Percentiles rank a stretch among this genome's conserved stretches.
Conservation (phyloP, 2,888 invertebrate species). For the Lepidochitona cinerea region DNA sequence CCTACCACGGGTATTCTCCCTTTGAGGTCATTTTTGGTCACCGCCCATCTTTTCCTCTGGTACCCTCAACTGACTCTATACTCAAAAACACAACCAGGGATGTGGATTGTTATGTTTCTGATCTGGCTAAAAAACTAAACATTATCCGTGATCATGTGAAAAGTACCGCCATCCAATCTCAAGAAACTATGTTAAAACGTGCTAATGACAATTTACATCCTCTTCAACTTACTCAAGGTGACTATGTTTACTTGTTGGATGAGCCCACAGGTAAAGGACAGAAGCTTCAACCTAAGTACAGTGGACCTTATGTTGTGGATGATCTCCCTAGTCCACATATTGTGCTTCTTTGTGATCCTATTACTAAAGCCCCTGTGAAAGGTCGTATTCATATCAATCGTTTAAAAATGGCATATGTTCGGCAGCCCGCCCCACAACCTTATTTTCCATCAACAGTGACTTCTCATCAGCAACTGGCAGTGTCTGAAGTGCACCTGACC, state of each 20-base stretch:
- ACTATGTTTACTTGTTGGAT: constrained; percentile 30
- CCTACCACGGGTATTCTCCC: neutral
- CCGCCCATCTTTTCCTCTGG: neutral
- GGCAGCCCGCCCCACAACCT: constrained; percentile 21
- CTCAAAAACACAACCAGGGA: neutral
- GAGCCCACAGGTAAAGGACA: constrained; percentile 23
- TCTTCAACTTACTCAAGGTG: constrained; percentile 17
- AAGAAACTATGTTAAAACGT: constrained; percentile 9
- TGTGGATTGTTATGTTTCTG: neutral
- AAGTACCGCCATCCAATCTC: neutral
- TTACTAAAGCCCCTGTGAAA: constrained; percentile 5
- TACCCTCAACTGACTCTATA: neutral
- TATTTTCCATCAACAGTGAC: constrained; percentile 13
- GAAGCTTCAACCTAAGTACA: constrained; percentile 28
- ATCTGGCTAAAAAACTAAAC: neutral
- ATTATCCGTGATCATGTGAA: neutral
- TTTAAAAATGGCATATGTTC: constrained; percentile 31
- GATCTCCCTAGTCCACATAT: constrained; percentile 24
- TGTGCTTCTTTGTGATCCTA: constrained; percentile 19
- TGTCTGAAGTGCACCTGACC: too few species aligned
- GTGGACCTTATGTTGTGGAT: constrained; percentile 30
- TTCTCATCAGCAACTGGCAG: too few species aligned
- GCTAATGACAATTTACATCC: constrained; percentile 11
- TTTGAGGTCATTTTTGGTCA: constrained; percentile 13
- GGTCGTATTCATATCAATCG: constrained; percentile 29